Evolutionary conservation across 2,888 invertebrate species (phyloP).

Genomic region (Oasisia sp.): DNA sequence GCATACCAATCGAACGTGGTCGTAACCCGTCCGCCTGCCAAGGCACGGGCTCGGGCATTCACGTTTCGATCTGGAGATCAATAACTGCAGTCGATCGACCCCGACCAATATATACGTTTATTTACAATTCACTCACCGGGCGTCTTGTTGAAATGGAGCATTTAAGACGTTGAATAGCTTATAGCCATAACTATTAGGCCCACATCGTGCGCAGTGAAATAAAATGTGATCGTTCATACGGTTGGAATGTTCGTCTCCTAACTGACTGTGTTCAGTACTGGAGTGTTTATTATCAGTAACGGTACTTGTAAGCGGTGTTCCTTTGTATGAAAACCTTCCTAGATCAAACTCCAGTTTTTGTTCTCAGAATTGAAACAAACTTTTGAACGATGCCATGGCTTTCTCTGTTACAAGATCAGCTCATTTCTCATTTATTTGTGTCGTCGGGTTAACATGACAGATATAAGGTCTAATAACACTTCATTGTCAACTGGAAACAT

Average conservation of each 20-base stretch:
- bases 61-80: background rate
- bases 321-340: too few species aligned
- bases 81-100: background rate
- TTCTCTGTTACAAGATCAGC: too few species aligned
- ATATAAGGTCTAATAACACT: too few species aligned
- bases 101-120: background rate
- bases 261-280: background rate
- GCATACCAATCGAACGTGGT: background rate
- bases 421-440: too few species aligned
- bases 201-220: background rate
- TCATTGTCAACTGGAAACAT: too few species aligned
- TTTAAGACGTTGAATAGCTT: background rate
- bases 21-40: background rate
- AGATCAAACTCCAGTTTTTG: too few species aligned
- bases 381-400: too few species aligned
- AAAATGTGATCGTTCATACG: background rate
- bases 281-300: background rate
- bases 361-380: too few species aligned
- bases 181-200: background rate
- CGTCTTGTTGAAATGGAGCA: background rate
- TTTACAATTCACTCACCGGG: background rate
- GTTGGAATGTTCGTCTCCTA: background rate
- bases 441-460: too few species aligned
- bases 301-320: background rate
- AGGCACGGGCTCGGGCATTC: background rate